phyloP scores from a whole-genome alignment of 2,888 invertebrate genomes.

The Eupithecia vulgata region DNA sequence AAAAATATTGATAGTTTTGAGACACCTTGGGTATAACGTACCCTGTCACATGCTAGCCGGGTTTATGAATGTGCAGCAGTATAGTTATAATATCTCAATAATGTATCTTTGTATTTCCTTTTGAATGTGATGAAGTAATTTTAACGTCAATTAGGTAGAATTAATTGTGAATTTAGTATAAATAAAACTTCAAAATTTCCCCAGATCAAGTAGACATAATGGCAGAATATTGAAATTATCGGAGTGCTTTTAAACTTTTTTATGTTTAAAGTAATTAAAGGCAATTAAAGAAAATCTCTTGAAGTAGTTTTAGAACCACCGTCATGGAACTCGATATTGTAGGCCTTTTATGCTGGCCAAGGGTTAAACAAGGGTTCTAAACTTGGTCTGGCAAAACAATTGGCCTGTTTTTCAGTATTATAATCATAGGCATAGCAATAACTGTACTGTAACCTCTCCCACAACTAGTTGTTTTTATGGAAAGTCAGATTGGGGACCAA shows the following conservation, averaged over 20 bases:
- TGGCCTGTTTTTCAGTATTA: slow-evolving; percentile 14
- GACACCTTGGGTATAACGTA: no score
- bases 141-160: slow-evolving; percentile 9
- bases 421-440: neutral
- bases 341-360: neutral
- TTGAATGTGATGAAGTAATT: slow-evolving; percentile 9
- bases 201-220: neutral
- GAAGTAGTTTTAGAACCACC: neutral
- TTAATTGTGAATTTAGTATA: slow-evolving; percentile 9
- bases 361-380: neutral
- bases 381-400: neutral
- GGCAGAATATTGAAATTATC: neutral
- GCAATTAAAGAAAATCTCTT: neutral
- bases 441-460: neutral
- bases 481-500: slow-evolving; percentile 48
- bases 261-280: neutral
- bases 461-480: slow-evolving; percentile 1
- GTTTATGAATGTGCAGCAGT: neutral
- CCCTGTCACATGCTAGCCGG: no score
- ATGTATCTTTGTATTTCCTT: neutral
- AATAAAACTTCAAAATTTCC: neutral
- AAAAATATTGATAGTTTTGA: no score
- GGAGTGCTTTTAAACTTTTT: neutral
- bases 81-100: slow-evolving; percentile 3
- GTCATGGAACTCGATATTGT: neutral